Percentiles rank a stretch among this genome's conserved stretches.
Conservation (phyloP, 2,113 vertebrate species). For the Sakesphorus luctuosus region DNA sequence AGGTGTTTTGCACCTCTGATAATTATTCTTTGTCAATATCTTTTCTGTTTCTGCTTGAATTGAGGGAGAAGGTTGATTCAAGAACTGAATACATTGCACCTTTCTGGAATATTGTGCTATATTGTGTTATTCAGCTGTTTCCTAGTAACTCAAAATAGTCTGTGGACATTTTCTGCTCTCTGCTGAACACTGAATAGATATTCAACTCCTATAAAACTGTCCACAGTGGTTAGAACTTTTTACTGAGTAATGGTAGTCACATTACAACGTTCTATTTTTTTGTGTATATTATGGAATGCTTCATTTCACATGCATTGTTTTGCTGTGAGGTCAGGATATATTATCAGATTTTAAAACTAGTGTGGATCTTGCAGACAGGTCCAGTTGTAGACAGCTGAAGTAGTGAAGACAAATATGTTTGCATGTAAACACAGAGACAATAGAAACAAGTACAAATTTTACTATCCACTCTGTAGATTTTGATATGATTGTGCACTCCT, state of each 20-base stretch:
- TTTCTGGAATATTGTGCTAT: neutral
- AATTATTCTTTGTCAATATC: neutral
- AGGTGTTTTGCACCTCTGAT: neutral
- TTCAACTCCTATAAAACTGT: neutral
- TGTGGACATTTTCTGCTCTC: neutral
- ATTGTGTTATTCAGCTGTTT: neutral
- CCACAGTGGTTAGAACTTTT: neutral
- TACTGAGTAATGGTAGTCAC: neutral
- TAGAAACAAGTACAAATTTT: slow-evolving; percentile 66
- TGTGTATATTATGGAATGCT: neutral
- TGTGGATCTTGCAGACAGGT: neutral
- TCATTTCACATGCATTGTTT: neutral
- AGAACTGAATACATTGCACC: neutral
- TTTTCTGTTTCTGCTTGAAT: neutral
- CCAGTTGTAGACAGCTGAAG: neutral
- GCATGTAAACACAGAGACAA: slow-evolving; percentile 21
- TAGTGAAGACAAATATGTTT: neutral
- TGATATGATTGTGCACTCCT: slow-evolving; percentile 59
- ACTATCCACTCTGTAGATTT: neutral
- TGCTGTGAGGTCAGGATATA: neutral
- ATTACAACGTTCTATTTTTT: neutral
- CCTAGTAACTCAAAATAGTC: neutral
- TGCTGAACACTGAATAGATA: neutral
- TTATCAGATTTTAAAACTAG: neutral
- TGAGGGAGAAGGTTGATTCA: neutral